These are phyloP conservation scores for Corynorhinus townsendii DNA, from an alignment of 2,113 vertebrate genomes.

Conservation along the genomic window DNA sequence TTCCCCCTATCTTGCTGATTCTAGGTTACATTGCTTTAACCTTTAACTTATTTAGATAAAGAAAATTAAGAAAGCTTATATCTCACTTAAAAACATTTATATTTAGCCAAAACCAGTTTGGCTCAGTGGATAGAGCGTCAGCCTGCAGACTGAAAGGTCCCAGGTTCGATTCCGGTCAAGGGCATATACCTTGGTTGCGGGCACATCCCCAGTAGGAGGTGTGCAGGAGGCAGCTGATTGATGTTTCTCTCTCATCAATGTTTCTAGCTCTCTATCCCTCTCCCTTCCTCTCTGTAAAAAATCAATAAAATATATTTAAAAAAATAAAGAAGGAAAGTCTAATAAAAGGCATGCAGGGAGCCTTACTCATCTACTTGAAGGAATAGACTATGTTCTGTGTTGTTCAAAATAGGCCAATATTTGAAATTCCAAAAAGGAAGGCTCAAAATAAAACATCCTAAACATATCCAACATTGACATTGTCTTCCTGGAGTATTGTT, in stretches of 20 bases:
- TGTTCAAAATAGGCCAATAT: not conserved
- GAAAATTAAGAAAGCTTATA: not conserved
- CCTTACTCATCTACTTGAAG: not conserved
- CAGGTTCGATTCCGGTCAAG: too few relatives aligned
- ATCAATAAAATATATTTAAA: too few relatives aligned
- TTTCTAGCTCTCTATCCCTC: too few relatives aligned
- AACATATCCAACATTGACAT: not conserved
- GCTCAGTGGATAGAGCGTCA: too few relatives aligned
- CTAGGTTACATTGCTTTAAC: not conserved
- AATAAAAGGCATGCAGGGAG: not conserved
- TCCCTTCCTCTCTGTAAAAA: too few relatives aligned
- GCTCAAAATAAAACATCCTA: not conserved
- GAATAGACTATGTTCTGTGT: not conserved
- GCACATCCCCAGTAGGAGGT: too few relatives aligned
- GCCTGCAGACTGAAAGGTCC: too few relatives aligned
- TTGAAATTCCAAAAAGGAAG: not conserved
- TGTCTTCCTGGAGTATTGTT: not conserved
- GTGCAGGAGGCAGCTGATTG: too few relatives aligned
- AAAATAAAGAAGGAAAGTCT: not conserved
- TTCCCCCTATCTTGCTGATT: not conserved
- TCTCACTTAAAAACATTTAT: not conserved
- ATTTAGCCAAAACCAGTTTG: too few relatives aligned
- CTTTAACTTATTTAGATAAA: slow-evolving; percentile 2
- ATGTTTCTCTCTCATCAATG: too few relatives aligned
- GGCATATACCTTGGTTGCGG: too few relatives aligned